Base-by-base conservation (phyloP, 2,888 invertebrate genomes). In the Amaurobius ferox region DNA sequence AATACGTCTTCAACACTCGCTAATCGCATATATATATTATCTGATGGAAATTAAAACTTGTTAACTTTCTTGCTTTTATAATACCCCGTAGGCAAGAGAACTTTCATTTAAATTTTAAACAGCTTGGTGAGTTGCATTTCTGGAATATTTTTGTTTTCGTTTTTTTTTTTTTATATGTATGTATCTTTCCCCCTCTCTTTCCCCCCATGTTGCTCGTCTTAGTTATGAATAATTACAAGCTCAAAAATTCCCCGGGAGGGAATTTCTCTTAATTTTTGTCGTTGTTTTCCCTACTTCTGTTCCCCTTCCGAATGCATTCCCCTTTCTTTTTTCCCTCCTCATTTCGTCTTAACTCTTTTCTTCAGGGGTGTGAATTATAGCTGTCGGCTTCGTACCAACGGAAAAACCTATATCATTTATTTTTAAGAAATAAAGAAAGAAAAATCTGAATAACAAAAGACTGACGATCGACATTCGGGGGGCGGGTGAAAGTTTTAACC, bases 41-140 rank as follows among this genome's bases (percentile, higher is more conserved):
- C 83, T 55, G 83, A 85, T 85, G 67, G 64, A 85, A 85, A 85
- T 85, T 85, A 85, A 85, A 85, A 85, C 77, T 85, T 85, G 83
- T 85, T 85, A 77, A 77, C 72, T 71, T 67, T 64, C 66, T 72
- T 62, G 62, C 76, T 83, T 81, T 76, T 30, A 76, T 61, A 85
- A 77, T 35, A 64, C 77, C 81, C 77, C 40, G 64, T 66, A 72
- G 83, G 73, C 70, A 35, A 16, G 26, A 23, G n/a, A 26, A 48
- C 35, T 40, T 39, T 71, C 77, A 77, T 85, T 85, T 77, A 85
- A 85, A 85, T 85, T 85, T 85, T 85, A 85, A 85, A 85, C 83
- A 85, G 66, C 76, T 78, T 39, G 40, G 77, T 61, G 76, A 76
- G 66, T 73, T 44, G 23, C 35, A 28, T 23, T 61, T 35, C 28